Base-by-base conservation (phyloP, 1,140 invertebrate genomes). In the Brachionus rubens region DNA sequence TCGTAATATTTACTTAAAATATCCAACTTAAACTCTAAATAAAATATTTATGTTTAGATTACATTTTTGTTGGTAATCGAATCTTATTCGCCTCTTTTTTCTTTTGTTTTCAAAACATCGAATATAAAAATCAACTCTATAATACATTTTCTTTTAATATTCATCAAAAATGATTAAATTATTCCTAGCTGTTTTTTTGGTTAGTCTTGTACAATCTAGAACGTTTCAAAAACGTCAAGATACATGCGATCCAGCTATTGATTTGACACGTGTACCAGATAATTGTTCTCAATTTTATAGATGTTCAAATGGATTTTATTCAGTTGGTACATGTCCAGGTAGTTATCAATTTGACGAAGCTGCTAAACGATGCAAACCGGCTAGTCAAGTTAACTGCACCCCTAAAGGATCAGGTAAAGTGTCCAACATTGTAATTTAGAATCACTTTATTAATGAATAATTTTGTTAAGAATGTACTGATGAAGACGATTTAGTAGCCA, bases 1-100 rank as follows among this genome's bases (percentile, higher is more conserved):
- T n/a, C n/a, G n/a, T n/a, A n/a, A n/a, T n/a, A n/a, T n/a, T n/a
- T n/a, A n/a, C n/a, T n/a, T n/a, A n/a, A n/a, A n/a, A n/a, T n/a
- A n/a, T 26, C 9, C 50, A 26, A 9, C 24, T 12, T 28, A 54
- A 28, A 50, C 16, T 54, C 30, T 26, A 54, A 54, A 24, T 28
- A 59, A 59, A 59, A 59, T 59, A 59, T 59, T 59, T 59, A 59
- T 59, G 26, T 59, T 59, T n/a, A 59, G 54, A 59, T 59, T 59
- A 59, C 12, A n/a, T 33, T n/a, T n/a, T n/a, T n/a, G n/a, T n/a
- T n/a, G n/a, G 54, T 59, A 59, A 59, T 59, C 3, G 16, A 33
- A 59, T 33, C 28, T 28, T 16, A 59, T 59, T 26, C n/a, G 7
- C n/a, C 33, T 59, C 28, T 30, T 33, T n/a, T 33, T 33, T 33